Evolutionary conservation across 2,888 invertebrate genomes (phyloP), one percentile per base, ranked within the genome.

Genomic region (Ashinkailepas kermadecensis): DNA sequence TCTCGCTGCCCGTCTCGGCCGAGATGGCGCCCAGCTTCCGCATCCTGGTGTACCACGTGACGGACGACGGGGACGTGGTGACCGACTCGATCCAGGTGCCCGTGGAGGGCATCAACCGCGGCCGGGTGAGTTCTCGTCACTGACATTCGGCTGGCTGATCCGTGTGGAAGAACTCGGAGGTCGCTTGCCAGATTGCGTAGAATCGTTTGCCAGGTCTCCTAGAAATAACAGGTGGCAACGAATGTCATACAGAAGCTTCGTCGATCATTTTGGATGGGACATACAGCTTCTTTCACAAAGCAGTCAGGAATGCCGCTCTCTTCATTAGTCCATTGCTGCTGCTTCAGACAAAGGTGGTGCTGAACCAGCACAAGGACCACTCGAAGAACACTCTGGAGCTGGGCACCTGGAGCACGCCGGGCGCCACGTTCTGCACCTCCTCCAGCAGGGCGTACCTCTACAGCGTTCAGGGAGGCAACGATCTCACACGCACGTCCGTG

Each of bases 21-120:
- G 89, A 90, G 83, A 91, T 91, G 91, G 88, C 90, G 3, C 91
- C 91, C 0, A 89, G 88, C 12, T 89, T 90, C 84, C 88, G 88
- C 74, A 86, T 90, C 4, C 85, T 90, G 11, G 89, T 89, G 4
- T 90, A 89, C 85, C 87, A 87, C 85, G 86, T 89, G 4, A 86
- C 88, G 11, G 84, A 85, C 21, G 82, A 83, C 25, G 83, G 83
- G 12, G 83, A 83, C 62, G 79, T 84, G 13, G 67, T 84, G 15
- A 83, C 84, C 12, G 83, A 84, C 78, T 81, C 83, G 3, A 59
- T 83, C 18, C 78, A 82, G 39, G 62, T 83, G n/a, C 83, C 84
- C 39, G 84, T 84, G 70, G 78, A 81, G 83, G 88, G 89, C 74
- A 88, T 90, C 74, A 86, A 87, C 81, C 86, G 88, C 80, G 89